These are phyloP conservation scores for Lydus trimaculatus DNA, from an alignment of 2,888 invertebrate species.

Conservation along the genomic window DNA sequence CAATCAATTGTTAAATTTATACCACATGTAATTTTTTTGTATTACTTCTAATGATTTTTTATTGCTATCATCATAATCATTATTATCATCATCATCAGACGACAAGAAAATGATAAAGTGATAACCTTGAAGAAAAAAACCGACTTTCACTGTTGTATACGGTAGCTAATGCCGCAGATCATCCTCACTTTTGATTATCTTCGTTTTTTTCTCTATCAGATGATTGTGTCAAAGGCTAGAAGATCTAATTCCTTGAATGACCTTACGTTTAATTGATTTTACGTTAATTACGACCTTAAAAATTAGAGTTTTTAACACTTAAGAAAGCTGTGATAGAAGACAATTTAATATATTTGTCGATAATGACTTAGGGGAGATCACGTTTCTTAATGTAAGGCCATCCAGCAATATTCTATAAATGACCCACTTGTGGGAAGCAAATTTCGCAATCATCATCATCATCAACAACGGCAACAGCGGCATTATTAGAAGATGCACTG, in stretches of 20 bases:
- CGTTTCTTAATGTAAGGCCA: conserved; percentile 5
- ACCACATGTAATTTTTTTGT: not conserved
- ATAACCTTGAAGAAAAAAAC: not conserved
- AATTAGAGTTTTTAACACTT: not conserved
- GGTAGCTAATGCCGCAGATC: not conserved
- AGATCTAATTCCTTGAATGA: not conserved
- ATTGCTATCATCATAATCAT: not conserved
- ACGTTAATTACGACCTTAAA: not conserved
- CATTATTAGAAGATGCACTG: not conserved
- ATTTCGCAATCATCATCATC: not conserved
- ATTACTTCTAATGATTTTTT: not conserved
- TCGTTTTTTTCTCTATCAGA: too few relatives aligned
- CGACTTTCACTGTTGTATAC: not conserved
- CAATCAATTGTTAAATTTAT: not conserved
- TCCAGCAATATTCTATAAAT: conserved; percentile 6
- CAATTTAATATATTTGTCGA: not conserved
- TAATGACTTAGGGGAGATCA: conserved; percentile 1
- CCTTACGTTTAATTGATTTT: not conserved
- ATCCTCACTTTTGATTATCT: too few relatives aligned
- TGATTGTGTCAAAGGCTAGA: too few relatives aligned
- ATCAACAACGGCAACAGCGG: not conserved
- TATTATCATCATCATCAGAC: not conserved
- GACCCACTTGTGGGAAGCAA: not conserved
- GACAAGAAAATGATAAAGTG: not conserved
- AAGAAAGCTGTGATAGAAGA: not conserved